phyloP scores from a whole-genome alignment of 2,888 invertebrate species.

The Aleiodes alternator region DNA sequence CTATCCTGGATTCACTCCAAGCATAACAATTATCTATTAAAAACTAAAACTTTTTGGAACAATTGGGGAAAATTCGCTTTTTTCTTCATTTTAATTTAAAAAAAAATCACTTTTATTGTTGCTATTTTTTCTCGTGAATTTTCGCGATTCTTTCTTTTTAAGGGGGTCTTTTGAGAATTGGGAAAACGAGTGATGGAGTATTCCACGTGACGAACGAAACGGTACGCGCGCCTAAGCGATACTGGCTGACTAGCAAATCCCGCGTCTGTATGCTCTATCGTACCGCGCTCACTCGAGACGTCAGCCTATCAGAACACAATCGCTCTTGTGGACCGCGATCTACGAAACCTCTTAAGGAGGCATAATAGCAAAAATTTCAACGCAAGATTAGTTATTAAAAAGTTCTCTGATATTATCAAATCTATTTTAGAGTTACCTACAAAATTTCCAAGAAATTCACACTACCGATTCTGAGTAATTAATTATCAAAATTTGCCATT shows the following conservation, averaged over 20 bases:
- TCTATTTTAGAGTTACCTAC: too few relatives aligned
- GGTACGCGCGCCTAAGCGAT: constrained; percentile 66
- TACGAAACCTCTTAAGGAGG: constrained; percentile 1
- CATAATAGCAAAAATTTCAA: too few relatives aligned
- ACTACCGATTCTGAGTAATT: too few relatives aligned
- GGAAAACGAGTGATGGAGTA: constrained; percentile 1
- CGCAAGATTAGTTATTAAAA: too few relatives aligned
- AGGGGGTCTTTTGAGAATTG: background rate
- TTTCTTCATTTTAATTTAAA: background rate
- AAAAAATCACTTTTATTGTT: background rate
- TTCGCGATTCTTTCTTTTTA: background rate
- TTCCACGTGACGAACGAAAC: constrained; percentile 55
- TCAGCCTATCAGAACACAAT: constrained; percentile 60
- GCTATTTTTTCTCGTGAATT: background rate
- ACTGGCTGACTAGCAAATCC: constrained; percentile 60
- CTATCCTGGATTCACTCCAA: constrained; percentile 6
- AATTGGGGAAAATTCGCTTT: background rate
- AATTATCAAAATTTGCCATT: too few relatives aligned
- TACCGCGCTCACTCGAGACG: constrained; percentile 68
- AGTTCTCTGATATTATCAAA: too few relatives aligned
- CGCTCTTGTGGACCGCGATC: constrained; percentile 26
- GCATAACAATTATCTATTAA: constrained; percentile 4
- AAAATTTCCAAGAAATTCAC: too few relatives aligned
- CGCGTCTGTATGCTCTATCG: constrained; percentile 62
- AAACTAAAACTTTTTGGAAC: background rate